Conservation (phyloP, 2,113 vertebrate genomes). For the Corythoichthys haematopterus region DNA sequence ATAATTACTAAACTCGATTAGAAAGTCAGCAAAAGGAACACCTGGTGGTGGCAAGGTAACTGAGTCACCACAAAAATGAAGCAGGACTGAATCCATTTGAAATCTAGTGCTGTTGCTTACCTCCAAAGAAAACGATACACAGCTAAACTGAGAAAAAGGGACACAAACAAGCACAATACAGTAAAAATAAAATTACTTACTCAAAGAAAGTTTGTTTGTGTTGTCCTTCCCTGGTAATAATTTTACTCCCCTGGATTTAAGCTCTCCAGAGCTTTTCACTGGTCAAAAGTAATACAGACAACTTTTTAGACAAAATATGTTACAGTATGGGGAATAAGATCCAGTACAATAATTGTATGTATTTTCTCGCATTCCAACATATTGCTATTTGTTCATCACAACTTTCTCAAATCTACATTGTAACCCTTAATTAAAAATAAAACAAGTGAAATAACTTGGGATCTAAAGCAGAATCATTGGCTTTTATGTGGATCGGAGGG, state of each 20-base stretch:
- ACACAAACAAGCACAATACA: constrained; percentile 35
- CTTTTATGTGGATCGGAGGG: constrained; percentile 7
- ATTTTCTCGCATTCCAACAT: constrained; percentile 42
- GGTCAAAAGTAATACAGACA: constrained; percentile 85
- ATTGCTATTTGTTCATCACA: not conserved
- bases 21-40: not conserved
- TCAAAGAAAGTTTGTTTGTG: constrained; percentile 98
- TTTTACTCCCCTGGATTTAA: constrained; percentile 99
- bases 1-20: too few species aligned
- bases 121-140: constrained; percentile 46
- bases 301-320: constrained; percentile 53
- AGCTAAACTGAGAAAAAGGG: constrained; percentile 44
- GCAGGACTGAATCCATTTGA: constrained; percentile 50
- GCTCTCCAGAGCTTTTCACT: constrained; percentile 99
- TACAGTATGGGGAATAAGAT: constrained; percentile 66
- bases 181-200: constrained; percentile 80
- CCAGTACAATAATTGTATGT: constrained; percentile 54
- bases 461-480: constrained; percentile 15
- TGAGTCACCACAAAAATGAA: constrained; percentile 49
- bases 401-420: not conserved
- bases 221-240: constrained; percentile 99
- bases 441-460: not conserved
- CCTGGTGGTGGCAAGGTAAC: constrained; percentile 11
- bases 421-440: not conserved
- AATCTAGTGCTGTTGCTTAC: constrained; percentile 63